Conservation (phyloP, 2,888 invertebrate species). For the Amiota minor region DNA sequence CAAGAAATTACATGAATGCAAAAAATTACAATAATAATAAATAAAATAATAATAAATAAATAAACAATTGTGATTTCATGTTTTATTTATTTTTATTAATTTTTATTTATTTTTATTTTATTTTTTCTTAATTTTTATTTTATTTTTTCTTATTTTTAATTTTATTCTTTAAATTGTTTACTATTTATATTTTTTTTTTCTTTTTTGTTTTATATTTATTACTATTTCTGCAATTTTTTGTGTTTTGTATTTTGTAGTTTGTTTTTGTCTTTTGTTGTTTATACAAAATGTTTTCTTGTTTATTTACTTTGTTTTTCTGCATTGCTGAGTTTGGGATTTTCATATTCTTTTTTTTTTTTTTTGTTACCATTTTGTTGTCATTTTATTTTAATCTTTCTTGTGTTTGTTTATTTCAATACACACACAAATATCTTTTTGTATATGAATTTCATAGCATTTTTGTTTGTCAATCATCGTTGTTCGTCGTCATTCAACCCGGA, state of each 20-base stretch:
- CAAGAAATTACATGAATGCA: background rate
- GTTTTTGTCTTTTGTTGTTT: slow-evolving; percentile 24
- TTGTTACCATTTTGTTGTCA: slow-evolving; percentile 12
- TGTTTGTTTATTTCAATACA: slow-evolving; percentile 12
- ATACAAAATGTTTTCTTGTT: slow-evolving; percentile 21
- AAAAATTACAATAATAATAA: background rate
- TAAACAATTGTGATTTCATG: background rate
- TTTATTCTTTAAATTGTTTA: background rate
- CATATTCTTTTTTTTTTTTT: background rate
- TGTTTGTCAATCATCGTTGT: slow-evolving; percentile 4
- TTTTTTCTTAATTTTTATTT: background rate
- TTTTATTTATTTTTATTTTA: slow-evolving; percentile 1
- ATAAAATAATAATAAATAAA: slow-evolving; percentile 11
- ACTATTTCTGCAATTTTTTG: slow-evolving; percentile 5
- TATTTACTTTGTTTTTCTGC: slow-evolving; percentile 13
- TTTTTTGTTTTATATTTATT: background rate
- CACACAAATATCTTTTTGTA: background rate
- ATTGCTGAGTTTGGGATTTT: slow-evolving; percentile 12
- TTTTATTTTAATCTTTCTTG: slow-evolving; percentile 6
- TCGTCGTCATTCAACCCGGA: slow-evolving; percentile 23
- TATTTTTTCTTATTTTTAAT: background rate
- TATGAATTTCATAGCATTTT: background rate
- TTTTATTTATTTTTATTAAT: background rate
- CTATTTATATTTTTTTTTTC: background rate
- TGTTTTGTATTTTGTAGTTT: background rate